A percentile compares a stretch with the other conserved stretches of the same genome.
Conservation (phyloP, 2,113 vertebrate species). For the Sminthopsis crassicaudata region DNA sequence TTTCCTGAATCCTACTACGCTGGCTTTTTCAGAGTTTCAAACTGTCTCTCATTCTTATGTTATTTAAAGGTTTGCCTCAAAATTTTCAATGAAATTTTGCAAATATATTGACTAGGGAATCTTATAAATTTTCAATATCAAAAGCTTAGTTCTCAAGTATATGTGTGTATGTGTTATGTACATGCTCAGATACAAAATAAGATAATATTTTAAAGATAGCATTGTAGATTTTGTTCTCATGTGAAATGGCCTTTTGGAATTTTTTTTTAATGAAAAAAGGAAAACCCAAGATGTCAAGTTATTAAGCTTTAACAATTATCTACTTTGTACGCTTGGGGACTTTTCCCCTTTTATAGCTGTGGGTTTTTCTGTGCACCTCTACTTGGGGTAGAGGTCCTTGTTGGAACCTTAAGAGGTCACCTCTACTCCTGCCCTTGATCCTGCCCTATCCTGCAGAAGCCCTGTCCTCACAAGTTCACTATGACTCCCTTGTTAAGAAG, state of each 20-base stretch:
- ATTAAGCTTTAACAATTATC: constrained; percentile 73
- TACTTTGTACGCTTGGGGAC: constrained; percentile 66
- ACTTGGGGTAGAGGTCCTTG: constrained; percentile 65
- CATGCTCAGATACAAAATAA: background rate
- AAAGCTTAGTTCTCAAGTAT: background rate
- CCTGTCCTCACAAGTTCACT: constrained; percentile 44
- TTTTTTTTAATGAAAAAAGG: background rate
- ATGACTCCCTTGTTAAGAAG: constrained; percentile 33
- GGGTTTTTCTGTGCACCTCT: constrained; percentile 41
- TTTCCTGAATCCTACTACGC: background rate
- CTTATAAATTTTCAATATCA: constrained; percentile 61
- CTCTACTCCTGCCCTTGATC: constrained; percentile 16
- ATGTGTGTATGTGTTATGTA: too few relatives aligned
- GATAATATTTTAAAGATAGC: constrained; percentile 39
- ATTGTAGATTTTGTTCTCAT: constrained; percentile 13
- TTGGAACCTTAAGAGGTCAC: constrained; percentile 28
- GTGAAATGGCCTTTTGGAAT: background rate
- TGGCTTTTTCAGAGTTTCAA: background rate
- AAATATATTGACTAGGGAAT: constrained; percentile 62
- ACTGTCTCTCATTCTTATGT: constrained; percentile 16
- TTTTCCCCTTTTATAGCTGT: constrained; percentile 46
- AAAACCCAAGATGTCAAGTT: background rate
- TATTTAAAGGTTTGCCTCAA: constrained; percentile 64
- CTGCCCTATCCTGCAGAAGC: background rate
- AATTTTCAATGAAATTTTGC: constrained; percentile 74